Percentiles rank a stretch among this genome's conserved stretches.
These are phyloP conservation scores for Aeoliscus strigatus DNA, from an alignment of 2,797 vertebrate species.

Conservation along the genomic window DNA sequence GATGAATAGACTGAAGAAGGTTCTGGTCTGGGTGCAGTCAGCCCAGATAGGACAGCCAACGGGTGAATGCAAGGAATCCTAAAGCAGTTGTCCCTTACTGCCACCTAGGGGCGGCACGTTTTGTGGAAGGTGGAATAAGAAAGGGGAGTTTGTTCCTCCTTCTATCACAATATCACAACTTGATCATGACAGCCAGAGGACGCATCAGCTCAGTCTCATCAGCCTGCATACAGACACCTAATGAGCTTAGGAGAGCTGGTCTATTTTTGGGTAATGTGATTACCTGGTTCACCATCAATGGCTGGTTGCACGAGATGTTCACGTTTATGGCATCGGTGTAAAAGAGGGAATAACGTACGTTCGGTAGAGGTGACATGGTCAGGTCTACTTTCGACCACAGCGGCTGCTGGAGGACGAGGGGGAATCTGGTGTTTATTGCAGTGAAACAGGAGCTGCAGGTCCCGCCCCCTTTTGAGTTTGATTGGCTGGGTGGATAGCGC, in stretches of 20 bases:
- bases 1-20: no score
- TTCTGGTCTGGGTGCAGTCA: no score
- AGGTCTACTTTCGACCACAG: no score
- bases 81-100: conserved; percentile 22
- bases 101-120: conserved; percentile 71
- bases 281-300: conserved; percentile 42
- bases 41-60: no score
- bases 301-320: conserved; percentile 2
- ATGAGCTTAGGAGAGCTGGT: conserved; percentile 64
- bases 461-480: conserved; percentile 24
- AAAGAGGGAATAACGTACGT: no score
- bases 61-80: no score
- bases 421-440: no score
- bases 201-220: conserved; percentile 1
- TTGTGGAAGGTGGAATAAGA: conserved; percentile 18
- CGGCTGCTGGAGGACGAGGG: no score
- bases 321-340: no score
- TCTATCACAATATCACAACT: not conserved
- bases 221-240: conserved; percentile 44
- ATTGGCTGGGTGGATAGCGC: conserved; percentile 54
- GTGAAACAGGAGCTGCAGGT: not conserved
- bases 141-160: not conserved
- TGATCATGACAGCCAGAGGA: conserved; percentile 9
- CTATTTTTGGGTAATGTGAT: conserved; percentile 73
- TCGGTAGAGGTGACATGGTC: no score